Evolutionary conservation across 2,888 invertebrate genomes (phyloP), one percentile per base, ranked within the genome.

Genomic region (Drosophila emarginata): DNA sequence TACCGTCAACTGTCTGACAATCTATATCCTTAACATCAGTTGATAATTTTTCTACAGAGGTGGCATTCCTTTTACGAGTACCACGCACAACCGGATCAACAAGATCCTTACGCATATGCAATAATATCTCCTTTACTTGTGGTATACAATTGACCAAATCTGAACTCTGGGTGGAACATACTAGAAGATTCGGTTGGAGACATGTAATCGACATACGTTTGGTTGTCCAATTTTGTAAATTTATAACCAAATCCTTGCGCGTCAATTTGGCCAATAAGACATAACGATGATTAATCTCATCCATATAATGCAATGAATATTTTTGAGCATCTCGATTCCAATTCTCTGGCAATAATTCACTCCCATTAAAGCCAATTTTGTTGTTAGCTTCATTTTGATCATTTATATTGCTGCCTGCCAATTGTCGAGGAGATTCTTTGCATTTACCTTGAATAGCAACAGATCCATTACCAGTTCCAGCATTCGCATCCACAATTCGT

Each of bases 161-260:
- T 0, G 45, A 1, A 3, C 1, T 9, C 11, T 56, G 5, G 18
- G 7, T 5, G 6, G 4, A 23, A 4, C 15, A n/a, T 4, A 66
- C 63, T 7, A 66, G 51, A 3, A 5, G 1, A 26, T 63, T 63
- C 2, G 66, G 66, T 56, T 63, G 56, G 21, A 66, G 21, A 9
- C 66, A 66, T 21, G 51, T 57, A 36, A 66, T 63, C 26, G 63
- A 57, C 63, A 66, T 32, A 0, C 66, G 66, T 14, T 52, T 57
- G 51, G 56, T 57, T 4, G 63, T 57, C 32, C 21, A 63, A 21
- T 63, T 66, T 23, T 63, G 66, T 28, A 66, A 37, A 50, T 63
- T 57, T 21, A 66, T 63, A 9, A 66, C 66, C 32, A 66, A 14
- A 52, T 66, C 66, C 2, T 39, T 18, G 14, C 51, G 57, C 4